Evolutionary conservation across 2,113 vertebrate genomes (phyloP).

Genomic region (Notarius lentiginosus): DNA sequence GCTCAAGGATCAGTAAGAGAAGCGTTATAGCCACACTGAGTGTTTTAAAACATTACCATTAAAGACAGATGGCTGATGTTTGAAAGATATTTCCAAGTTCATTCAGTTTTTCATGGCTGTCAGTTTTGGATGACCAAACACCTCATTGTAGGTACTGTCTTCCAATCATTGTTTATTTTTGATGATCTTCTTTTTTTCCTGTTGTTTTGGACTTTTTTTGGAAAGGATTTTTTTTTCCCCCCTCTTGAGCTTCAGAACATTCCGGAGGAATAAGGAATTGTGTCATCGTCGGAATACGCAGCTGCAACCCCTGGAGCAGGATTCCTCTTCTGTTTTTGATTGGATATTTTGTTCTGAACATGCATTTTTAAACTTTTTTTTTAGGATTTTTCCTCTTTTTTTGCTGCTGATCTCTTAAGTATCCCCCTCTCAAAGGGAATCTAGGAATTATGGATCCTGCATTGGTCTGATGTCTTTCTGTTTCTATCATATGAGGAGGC

Average conservation of each 20-base stretch:
- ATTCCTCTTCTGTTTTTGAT: constrained; percentile 44
- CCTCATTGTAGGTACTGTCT: neutral
- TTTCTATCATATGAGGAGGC: constrained; percentile 70
- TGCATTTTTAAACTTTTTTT: constrained; percentile 58
- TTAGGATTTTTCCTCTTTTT: constrained; percentile 45
- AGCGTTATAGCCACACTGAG: neutral
- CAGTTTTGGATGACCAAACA: constrained; percentile 17
- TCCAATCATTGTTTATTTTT: neutral
- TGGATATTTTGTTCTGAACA: constrained; percentile 57
- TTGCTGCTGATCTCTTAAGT: constrained; percentile 10
- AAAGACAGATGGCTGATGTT: constrained; percentile 14
- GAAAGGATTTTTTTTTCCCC: neutral
- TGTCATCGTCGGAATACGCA: constrained; percentile 15
- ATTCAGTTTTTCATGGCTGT: neutral
- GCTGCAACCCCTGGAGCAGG: constrained; percentile 18
- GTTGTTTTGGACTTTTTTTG: constrained; percentile 4
- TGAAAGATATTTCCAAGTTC: constrained; percentile 7
- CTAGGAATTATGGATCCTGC: constrained; percentile 71
- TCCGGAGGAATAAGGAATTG: constrained; percentile 27
- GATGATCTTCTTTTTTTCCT: neutral
- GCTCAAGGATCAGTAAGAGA: neutral
- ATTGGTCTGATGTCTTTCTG: constrained; percentile 75
- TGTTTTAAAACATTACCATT: neutral
- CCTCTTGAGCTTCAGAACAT: neutral
- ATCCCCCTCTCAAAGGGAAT: constrained; percentile 55